Evolutionary conservation across 2,113 vertebrate genomes (phyloP).

Genomic region (Stigmatopora nigra): DNA sequence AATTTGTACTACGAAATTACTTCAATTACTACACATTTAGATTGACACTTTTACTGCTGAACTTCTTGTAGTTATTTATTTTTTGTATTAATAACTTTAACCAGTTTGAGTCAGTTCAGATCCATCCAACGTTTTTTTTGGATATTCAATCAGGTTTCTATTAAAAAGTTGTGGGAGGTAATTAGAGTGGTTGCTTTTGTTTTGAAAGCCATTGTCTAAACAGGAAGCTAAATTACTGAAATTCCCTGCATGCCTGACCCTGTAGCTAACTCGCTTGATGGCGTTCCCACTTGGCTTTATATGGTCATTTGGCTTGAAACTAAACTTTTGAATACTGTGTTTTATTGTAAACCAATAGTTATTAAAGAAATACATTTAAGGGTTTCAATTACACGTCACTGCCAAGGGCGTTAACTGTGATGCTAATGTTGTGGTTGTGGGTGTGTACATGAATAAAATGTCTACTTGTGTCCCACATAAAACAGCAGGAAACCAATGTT

Average conservation of each 20-base stretch:
- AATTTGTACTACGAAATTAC: background rate
- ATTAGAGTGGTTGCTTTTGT: conserved; percentile 25
- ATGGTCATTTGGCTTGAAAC: conserved; percentile 1
- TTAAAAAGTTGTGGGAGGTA: background rate
- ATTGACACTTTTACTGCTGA: background rate
- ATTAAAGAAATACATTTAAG: background rate
- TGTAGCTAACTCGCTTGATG: conserved; percentile 21
- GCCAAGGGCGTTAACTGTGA: conserved; percentile 4
- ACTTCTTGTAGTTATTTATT: background rate
- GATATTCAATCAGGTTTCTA: background rate
- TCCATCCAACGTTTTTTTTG: background rate
- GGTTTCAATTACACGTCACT: background rate
- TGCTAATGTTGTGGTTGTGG: conserved; percentile 31
- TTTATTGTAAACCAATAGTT: background rate
- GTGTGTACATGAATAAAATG: conserved; percentile 32
- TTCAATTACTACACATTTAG: background rate
- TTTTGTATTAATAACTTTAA: background rate
- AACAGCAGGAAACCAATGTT: conserved; percentile 19
- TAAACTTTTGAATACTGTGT: fast-evolving
- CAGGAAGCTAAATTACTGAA: conserved; percentile 37
- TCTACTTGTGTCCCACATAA: conserved; percentile 14
- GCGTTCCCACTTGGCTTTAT: conserved; percentile 17
- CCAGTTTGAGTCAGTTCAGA: background rate
- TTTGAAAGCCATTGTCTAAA: conserved; percentile 42
- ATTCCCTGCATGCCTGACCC: conserved; percentile 24